Evolutionary conservation across 2,797 vertebrate species (phyloP), one percentile per base, ranked within the genome.

Genomic region (Manis pentadactyla): DNA sequence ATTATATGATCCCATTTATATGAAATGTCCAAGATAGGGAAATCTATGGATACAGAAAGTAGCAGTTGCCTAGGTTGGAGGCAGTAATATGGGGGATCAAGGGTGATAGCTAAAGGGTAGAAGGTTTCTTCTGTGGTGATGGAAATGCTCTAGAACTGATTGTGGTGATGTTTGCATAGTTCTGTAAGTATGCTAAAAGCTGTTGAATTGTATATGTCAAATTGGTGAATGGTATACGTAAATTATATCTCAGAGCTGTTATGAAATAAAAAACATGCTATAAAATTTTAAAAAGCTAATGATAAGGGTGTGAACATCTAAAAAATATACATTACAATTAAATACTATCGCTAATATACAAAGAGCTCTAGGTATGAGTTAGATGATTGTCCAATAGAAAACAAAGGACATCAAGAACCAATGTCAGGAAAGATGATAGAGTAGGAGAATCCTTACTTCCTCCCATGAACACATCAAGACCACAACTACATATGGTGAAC

Each of bases 381-480:
- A 84, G 21, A 79, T 74, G 51, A 96, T 59, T 71, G 86, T 39
- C 23, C 29, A 74, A 53, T 15, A 93, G 42, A 86, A 90, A 95
- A 74, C 27, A 90, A 95, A 78, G 31, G 37, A n/a, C 79, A 89
- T 59, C 17, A 69, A 73, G 55, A 78, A 90, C 42, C 42, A 46
- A 46, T 46, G 10, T 46, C 42, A 46, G 42, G 42, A 46, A 46
- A 42, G 42, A 46, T 46, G 7, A 46, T 46, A 46, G 42, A 46
- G 42, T 46, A 46, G 42, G 42, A 9, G 42, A 10, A 10, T 46
- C 42, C 42, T 46, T 46, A 46, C 42, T 46, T 46, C 42, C 42
- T 46, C 42, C 42, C 42, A 46, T 9, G 42, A 46, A 46, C 42
- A 46, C 10, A 46, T 46, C 42, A 9, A 46, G 42, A 46, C 7